phyloP scores from a whole-genome alignment of 2,113 vertebrate genomes.

The Sphyrna mokarran region DNA sequence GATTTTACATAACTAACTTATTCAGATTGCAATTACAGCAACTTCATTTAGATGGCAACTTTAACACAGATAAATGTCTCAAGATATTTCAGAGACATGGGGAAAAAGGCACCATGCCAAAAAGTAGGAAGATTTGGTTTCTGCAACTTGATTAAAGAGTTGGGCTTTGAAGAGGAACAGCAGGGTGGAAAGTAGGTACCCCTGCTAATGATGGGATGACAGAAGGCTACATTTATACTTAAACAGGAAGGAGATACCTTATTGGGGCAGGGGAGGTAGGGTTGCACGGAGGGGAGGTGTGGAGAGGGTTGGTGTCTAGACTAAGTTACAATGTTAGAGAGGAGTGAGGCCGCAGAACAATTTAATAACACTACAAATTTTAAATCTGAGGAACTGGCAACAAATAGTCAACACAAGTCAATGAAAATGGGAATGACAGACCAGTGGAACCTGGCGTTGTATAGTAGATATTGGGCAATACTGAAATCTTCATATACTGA shows the following conservation, averaged over 20 bases:
- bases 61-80: neutral
- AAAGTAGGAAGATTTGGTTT: neutral
- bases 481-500: neutral
- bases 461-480: neutral
- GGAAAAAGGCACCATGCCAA: neutral
- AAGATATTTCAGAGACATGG: neutral
- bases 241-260: neutral
- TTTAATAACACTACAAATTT: neutral
- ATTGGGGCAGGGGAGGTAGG: too few species aligned
- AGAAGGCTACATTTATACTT: neutral
- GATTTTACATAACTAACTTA: neutral
- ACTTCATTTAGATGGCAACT: neutral
- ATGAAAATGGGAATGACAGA: neutral
- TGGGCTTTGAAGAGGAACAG: neutral
- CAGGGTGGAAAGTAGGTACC: neutral
- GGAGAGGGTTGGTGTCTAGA: neutral
- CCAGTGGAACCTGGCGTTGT: neutral
- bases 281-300: too few species aligned
- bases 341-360: neutral
- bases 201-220: neutral
- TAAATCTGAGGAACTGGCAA: neutral
- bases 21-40: neutral
- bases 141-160: neutral
- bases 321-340: neutral
- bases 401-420: neutral